These are phyloP conservation scores for Calephelis perditalis DNA, from an alignment of 2,888 invertebrate species.

Conservation along the genomic window DNA sequence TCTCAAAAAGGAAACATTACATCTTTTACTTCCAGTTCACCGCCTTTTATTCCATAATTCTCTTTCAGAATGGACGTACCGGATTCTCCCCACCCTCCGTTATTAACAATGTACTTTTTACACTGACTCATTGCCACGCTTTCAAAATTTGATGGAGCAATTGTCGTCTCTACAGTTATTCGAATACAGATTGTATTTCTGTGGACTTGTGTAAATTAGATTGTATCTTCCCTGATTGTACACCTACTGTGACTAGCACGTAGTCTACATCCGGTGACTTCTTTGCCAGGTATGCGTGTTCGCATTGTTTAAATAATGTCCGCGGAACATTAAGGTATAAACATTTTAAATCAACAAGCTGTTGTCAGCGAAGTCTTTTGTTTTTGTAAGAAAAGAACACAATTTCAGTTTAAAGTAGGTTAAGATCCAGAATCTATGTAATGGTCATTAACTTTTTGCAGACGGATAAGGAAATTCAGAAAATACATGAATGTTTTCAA, in stretches of 20 bases:
- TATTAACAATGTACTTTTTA: conserved; percentile 32
- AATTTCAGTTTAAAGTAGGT: too few relatives aligned
- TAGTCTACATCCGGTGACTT: conserved; percentile 42
- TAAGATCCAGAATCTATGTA: too few relatives aligned
- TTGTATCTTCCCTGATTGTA: conserved; percentile 1
- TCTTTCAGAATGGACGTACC: conserved; percentile 39
- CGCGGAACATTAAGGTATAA: conserved; percentile 6
- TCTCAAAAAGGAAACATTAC: conserved; percentile 38
- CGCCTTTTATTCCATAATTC: conserved; percentile 46
- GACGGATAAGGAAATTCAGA: too few relatives aligned
- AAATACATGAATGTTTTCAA: too few relatives aligned
- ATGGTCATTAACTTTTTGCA: too few relatives aligned
- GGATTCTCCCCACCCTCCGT: conserved; percentile 41
- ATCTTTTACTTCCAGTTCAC: conserved; percentile 40
- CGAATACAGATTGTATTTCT: not conserved
- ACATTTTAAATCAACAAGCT: not conserved
- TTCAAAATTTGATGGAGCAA: conserved; percentile 9
- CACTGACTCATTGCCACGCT: conserved; percentile 13
- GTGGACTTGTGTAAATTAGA: not conserved
- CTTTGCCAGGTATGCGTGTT: conserved; percentile 35
- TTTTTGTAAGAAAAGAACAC: too few relatives aligned
- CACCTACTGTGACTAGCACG: conserved; percentile 31
- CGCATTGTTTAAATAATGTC: conserved; percentile 27
- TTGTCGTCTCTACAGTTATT: conserved; percentile 1
- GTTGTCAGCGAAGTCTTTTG: not conserved